Base-by-base conservation (phyloP, 2,888 invertebrate genomes). In the Heliconius cydno region DNA sequence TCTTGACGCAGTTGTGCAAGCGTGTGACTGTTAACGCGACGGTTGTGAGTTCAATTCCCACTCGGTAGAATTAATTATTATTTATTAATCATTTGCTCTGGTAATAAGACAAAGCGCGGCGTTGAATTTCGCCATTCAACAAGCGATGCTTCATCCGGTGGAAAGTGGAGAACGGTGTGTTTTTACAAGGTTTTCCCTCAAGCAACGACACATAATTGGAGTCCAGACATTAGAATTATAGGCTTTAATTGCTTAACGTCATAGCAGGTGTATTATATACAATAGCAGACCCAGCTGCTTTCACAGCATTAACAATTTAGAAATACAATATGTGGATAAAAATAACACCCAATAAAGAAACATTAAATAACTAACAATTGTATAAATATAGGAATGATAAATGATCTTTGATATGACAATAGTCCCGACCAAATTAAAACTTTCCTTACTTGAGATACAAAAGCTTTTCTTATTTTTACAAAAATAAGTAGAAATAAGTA, bases 181-280 rank as follows among this genome's bases (percentile, higher is more conserved):
- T 1, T 1, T n/a, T n/a, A n/a, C n/a, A 15, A 46, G 15, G 15
- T 46, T 46, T 15, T 15, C n/a, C n/a, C n/a, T n/a, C n/a, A n/a
- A 34, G 34, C 34, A 34, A 34, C 7, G 34, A 34, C 7, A 34
- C 5, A 30, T 7, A 34, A 34, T 34, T 89, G 86, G 84, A 84
- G 81, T 66, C 73, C 60, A 72, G 67, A 60, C 73, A 77, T 57
- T 81, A 71, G 63, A 41, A 85, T 86, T 85, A 86, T 89, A 88
- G 85, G 88, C 87, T 88, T 86, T 88, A 89, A 90, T 90, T 91
- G 91, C 91, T 89, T 87, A 84, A 82, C 83, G 87, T 85, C 84
- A 79, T 83, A 70, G 89, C 91, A 92, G 91, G 90, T 92, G 92
- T 87, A 83, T 85, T 78, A 30, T 22, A 15, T 28, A 75, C 41